phyloP scores from a whole-genome alignment of 1,140 invertebrate species.

The Melitaea cinxia region DNA sequence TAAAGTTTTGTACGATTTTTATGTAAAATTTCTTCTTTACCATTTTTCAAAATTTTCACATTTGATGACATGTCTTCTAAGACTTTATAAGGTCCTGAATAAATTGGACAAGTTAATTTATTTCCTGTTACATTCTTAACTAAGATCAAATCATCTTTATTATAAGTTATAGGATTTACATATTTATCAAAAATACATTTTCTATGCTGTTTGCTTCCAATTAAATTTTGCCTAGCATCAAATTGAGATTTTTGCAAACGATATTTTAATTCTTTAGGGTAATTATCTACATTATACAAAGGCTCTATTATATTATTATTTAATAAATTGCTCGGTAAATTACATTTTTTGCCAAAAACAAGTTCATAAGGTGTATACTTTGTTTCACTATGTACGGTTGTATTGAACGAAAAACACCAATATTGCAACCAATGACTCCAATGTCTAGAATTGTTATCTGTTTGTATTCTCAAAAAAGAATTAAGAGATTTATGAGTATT shows the following conservation, averaged over 20 bases:
- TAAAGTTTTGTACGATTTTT: conserved; percentile 3
- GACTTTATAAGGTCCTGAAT: conserved; percentile 30
- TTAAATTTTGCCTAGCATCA: conserved; percentile 27
- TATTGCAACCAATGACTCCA: conserved; percentile 9
- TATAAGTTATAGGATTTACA: conserved; percentile 23
- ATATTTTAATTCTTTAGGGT: conserved; percentile 34
- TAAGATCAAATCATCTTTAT: conserved; percentile 20
- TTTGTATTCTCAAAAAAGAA: conserved; percentile 17
- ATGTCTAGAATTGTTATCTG: not conserved
- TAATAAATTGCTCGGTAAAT: conserved; percentile 15
- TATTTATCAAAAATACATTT: conserved; percentile 26
- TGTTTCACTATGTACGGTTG: conserved; percentile 29
- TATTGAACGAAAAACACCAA: conserved; percentile 27
- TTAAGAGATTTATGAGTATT: conserved; percentile 30
- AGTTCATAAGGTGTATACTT: conserved; percentile 32
- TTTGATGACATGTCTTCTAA: conserved; percentile 23
- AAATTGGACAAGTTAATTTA: conserved; percentile 20
- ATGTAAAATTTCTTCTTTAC: conserved; percentile 28
- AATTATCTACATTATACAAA: conserved; percentile 31
- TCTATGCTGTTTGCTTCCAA: conserved; percentile 13
- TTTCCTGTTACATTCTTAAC: conserved; percentile 25
- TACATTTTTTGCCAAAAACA: conserved; percentile 30
- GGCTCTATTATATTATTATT: conserved; percentile 9
- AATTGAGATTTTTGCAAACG: conserved; percentile 23
- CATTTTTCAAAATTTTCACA: conserved; percentile 25